These are phyloP conservation scores for Uria lomvia DNA, from an alignment of 2,113 vertebrate species.

Conservation along the genomic window DNA sequence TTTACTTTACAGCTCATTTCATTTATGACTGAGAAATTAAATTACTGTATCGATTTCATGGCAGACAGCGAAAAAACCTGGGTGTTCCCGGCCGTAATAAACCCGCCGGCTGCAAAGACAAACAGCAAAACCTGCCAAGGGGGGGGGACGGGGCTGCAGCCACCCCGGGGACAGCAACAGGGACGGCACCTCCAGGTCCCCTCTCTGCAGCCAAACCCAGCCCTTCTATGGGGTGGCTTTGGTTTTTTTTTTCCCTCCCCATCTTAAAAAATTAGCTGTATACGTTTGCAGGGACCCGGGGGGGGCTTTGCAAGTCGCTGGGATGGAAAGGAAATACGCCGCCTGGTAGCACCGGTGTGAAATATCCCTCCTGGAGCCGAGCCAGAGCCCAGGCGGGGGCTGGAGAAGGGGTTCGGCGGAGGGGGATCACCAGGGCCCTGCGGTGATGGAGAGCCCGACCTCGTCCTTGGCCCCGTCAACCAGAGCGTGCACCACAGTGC, in stretches of 20 bases:
- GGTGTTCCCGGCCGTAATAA: slow-evolving; percentile 25
- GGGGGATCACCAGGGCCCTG: fast-evolving
- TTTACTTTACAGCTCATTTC: slow-evolving; percentile 64
- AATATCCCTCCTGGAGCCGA: background rate
- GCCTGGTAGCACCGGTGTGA: background rate
- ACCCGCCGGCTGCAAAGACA: background rate
- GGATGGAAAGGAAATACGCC: background rate
- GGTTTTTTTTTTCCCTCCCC: background rate
- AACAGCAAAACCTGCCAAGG: slow-evolving; percentile 19
- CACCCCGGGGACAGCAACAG: background rate
- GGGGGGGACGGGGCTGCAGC: background rate
- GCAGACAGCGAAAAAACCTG: background rate
- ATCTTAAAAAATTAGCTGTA: background rate
- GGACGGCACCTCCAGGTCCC: background rate
- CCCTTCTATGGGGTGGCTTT: background rate
- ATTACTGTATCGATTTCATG: slow-evolving; percentile 65
- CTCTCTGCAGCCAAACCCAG: background rate
- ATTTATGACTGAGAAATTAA: slow-evolving; percentile 64
- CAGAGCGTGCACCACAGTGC: fast-evolving
- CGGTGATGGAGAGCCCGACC: fast-evolving
- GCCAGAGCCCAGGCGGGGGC: background rate
- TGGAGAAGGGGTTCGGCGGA: background rate
- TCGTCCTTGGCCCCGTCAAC: background rate
- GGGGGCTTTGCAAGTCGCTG: background rate
- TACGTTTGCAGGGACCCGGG: background rate